A percentile compares a stretch with the other conserved stretches of the same genome.
These are phyloP conservation scores for Entosphenus tridentatus DNA, from an alignment of 2,113 vertebrate species.

Conservation along the genomic window DNA sequence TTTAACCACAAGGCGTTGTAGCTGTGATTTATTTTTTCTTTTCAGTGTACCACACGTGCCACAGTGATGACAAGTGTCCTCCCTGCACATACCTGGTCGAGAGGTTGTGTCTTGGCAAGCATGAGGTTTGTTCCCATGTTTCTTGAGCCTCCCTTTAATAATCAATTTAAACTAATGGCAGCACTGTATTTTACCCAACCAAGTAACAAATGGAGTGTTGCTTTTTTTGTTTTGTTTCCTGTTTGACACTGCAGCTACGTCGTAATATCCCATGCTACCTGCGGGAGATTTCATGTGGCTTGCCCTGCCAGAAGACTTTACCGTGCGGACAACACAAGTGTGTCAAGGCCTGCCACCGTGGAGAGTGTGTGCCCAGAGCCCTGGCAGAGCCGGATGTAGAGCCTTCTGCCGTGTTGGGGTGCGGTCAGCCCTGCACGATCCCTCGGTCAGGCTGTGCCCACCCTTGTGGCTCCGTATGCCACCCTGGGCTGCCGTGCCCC, in stretches of 20 bases:
- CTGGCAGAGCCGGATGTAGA: background rate
- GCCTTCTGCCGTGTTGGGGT: conserved; percentile 27
- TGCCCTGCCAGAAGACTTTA: conserved; percentile 47
- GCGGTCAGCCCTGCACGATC: conserved; percentile 50
- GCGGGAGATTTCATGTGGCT: conserved; percentile 79
- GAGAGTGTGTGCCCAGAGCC: conserved; percentile 30
- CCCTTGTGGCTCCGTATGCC: conserved; percentile 59
- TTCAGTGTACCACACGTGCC: conserved; percentile 84
- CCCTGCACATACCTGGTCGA: conserved; percentile 86
- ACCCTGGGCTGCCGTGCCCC: conserved; percentile 43
- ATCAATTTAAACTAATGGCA: background rate
- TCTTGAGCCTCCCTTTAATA: background rate
- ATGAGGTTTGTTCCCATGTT: conserved; percentile 44
- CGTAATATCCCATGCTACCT: conserved; percentile 92
- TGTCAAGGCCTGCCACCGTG: conserved; percentile 71
- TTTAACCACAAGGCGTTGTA: too few relatives aligned
- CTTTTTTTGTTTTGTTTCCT: too few relatives aligned
- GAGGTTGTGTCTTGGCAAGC: conserved; percentile 97
- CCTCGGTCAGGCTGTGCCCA: conserved; percentile 57
- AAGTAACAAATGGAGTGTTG: too few relatives aligned
- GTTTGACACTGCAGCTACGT: conserved; percentile 30
- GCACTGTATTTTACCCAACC: conserved; percentile 7
- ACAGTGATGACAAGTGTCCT: conserved; percentile 77
- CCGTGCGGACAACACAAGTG: conserved; percentile 66
- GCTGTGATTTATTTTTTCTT: background rate